Evolutionary conservation across 2,113 vertebrate species (phyloP).

Genomic region (Leucopsar rothschildi): DNA sequence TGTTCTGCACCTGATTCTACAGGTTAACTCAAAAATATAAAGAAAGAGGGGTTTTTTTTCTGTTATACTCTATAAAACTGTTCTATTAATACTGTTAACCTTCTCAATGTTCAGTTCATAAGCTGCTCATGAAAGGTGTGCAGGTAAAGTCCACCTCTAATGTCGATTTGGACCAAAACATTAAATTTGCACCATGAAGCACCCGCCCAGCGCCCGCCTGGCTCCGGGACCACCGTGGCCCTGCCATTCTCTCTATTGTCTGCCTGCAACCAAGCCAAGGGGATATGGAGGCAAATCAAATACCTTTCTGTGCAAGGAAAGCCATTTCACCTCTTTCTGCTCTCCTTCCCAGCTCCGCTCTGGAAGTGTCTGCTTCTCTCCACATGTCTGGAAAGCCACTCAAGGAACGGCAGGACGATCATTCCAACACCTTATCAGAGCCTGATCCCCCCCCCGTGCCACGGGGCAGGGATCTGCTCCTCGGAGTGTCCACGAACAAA

Average conservation of each 20-base stretch:
- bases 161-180: not conserved
- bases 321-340: not conserved
- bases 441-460: not conserved
- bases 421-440: not conserved
- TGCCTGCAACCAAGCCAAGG: not conserved
- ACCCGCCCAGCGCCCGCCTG: not conserved
- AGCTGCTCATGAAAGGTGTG: not conserved
- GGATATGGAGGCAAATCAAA: constrained; percentile 46
- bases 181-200: not conserved
- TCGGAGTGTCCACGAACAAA: not conserved
- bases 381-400: not conserved
- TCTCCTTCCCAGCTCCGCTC: constrained; percentile 19
- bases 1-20: not conserved
- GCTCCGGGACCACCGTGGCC: not conserved
- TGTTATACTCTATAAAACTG: not conserved
- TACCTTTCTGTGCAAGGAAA: constrained; percentile 36
- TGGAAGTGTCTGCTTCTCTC: not conserved
- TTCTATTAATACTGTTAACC: not conserved
- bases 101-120: not conserved
- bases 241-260: not conserved
- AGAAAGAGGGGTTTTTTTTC: not conserved
- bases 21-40: not conserved
- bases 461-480: not conserved
- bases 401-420: not conserved
- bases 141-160: not conserved